Evolutionary conservation across 2,888 invertebrate genomes (phyloP).

Genomic region (Apodemia zela): DNA sequence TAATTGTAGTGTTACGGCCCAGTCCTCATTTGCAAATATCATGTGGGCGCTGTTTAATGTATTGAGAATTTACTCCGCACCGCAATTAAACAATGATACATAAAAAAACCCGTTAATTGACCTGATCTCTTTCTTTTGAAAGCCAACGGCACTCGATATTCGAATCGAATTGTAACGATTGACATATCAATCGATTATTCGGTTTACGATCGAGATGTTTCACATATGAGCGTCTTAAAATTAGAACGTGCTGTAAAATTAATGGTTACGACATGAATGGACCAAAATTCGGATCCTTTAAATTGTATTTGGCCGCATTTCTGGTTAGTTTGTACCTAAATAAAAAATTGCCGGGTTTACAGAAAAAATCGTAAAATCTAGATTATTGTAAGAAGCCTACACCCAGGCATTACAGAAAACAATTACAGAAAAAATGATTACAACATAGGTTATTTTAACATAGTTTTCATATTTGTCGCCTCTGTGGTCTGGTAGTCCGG

Average conservation of each 20-base stretch:
- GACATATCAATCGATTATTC: constrained; percentile 21
- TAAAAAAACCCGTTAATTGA: constrained; percentile 51
- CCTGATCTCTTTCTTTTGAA: constrained; percentile 37
- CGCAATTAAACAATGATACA: constrained; percentile 32
- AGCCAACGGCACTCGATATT: constrained; percentile 21
- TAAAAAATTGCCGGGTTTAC: too few species aligned
- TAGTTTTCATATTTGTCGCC: too few species aligned
- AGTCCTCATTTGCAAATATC: not conserved
- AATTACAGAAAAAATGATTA: too few species aligned
- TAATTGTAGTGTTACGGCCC: constrained; percentile 6
- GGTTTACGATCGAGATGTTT: constrained; percentile 6
- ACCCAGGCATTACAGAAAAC: too few species aligned
- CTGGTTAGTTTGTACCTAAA: too few species aligned
- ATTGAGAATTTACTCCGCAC: constrained; percentile 12
- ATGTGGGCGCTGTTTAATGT: constrained; percentile 16
- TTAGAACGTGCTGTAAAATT: not conserved
- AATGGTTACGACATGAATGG: not conserved
- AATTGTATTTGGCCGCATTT: not conserved
- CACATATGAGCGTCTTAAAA: not conserved
- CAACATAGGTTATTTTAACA: too few species aligned
- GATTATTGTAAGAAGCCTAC: not conserved
- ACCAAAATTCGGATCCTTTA: too few species aligned
- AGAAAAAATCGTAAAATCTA: too few species aligned
- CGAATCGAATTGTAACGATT: constrained; percentile 20
- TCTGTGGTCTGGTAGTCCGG: too few species aligned